Evolutionary conservation across 2,113 vertebrate species (phyloP), one percentile per base, ranked within the genome.

Genomic region (Anguilla japonica): DNA sequence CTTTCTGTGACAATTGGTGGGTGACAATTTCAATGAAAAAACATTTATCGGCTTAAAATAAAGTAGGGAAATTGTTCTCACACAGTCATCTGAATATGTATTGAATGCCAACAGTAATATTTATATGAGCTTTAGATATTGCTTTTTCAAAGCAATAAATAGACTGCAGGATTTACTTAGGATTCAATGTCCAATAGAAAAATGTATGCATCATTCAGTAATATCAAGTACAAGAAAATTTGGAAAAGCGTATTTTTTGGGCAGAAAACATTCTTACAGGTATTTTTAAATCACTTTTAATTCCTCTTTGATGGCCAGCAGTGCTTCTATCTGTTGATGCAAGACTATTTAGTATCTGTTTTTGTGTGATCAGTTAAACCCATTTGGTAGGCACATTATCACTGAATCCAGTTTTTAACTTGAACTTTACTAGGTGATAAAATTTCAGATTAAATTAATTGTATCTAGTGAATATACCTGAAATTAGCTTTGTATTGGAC

Each of bases 1-100:
- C 89, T 89, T 56, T 79, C 91, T 90, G 87, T 89, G 88, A 90
- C 89, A 91, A 92, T 79, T 90, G 90, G 90, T 89, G 91, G 89
- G 79, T 93, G 89, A 90, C 92, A 87, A 88, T 90, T 89, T 75
- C 84, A 88, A 79, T 87, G 87, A 87, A 87, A 92, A 91, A 92
- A 20, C 75, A 34, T 91, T 87, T 89, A 91, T 91, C 92, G 89
- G 91, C 90, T 90, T 84, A 82, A 90, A 90, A 91, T 89, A 89
- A 90, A 89, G 43, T 16, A 79, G 75, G 16, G 34, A 40, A 81
- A 85, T 80, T 60, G 50, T 39, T n/a, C 50, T 39, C 84, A 41
- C 63, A 11, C 26, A 75, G 40, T 81, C 56, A 39, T 39, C 22
- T 81, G 78, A 81, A 85, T 85, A 80, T 85, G 46, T 57, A 60